Percentiles rank a stretch among this genome's conserved stretches.
These are phyloP conservation scores for Anthrax anthrax DNA, from an alignment of 2,888 invertebrate species.

Conservation along the genomic window DNA sequence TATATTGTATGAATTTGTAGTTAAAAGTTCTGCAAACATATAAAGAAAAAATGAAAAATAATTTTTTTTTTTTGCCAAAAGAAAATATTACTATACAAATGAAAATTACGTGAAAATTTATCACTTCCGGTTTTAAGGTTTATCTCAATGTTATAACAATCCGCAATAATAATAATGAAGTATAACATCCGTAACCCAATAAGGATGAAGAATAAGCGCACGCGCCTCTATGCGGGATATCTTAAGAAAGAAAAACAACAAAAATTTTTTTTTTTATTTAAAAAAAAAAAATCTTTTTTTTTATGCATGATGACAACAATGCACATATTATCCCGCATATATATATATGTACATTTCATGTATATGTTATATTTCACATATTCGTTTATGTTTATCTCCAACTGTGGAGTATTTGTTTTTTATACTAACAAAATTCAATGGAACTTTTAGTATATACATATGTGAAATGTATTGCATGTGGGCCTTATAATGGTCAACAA, in stretches of 20 bases:
- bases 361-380: too few relatives aligned
- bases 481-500: too few relatives aligned
- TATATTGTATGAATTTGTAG: too few relatives aligned
- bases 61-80: neutral
- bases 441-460: neutral
- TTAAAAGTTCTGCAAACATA: too few relatives aligned
- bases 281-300: neutral
- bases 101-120: constrained; percentile 5
- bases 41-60: neutral
- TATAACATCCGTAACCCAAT: constrained; percentile 4
- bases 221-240: constrained; percentile 7
- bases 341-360: too few relatives aligned
- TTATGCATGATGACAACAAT: neutral
- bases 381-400: neutral
- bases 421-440: neutral
- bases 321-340: neutral
- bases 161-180: neutral
- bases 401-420: neutral
- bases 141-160: neutral
- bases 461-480: too few relatives aligned
- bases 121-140: constrained; percentile 5
- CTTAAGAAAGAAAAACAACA: too few relatives aligned
- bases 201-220: constrained; percentile 5
- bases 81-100: constrained; percentile 1
- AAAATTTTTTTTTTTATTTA: too few relatives aligned